A percentile compares a stretch with the other conserved stretches of the same genome.
Conservation (phyloP, 2,797 vertebrate species). For the Sebastes miniatus region DNA sequence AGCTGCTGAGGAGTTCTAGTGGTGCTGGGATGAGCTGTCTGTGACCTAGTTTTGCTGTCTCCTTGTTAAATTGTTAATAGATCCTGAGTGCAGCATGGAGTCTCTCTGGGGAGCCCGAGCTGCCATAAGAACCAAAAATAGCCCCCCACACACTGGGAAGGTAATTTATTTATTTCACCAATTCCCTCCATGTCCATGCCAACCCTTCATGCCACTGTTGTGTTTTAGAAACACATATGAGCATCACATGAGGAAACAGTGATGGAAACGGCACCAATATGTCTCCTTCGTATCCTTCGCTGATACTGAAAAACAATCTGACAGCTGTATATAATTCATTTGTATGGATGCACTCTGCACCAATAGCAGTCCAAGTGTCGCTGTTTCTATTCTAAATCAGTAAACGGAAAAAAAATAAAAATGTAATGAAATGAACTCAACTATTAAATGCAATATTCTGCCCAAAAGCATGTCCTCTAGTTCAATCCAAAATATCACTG, state of each 20-base stretch:
- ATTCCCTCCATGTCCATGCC: constrained; percentile 22
- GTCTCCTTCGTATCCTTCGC: background rate
- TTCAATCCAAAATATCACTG: background rate
- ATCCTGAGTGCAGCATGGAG: constrained; percentile 73
- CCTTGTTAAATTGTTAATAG: constrained; percentile 83
- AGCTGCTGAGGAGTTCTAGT: constrained; percentile 24
- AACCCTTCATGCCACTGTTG: background rate
- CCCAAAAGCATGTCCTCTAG: background rate
- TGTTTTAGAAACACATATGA: constrained; percentile 9
- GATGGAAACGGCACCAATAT: background rate
- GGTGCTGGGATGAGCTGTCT: constrained; percentile 62
- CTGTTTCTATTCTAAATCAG: background rate
- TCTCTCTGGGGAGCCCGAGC: constrained; percentile 69
- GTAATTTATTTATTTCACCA: constrained; percentile 75
- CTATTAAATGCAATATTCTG: background rate
- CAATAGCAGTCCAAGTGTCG: background rate
- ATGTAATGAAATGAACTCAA: background rate
- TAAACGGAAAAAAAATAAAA: background rate
- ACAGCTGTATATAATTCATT: constrained; percentile 3
- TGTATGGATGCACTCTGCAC: background rate
- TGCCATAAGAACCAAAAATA: constrained; percentile 75
- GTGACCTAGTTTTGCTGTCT: constrained; percentile 77
- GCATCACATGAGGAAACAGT: background rate
- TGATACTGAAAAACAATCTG: background rate
- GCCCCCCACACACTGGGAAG: constrained; percentile 55